Evolutionary conservation across 1,140 invertebrate genomes (phyloP).

Genomic region (Drosophila bocqueti): DNA sequence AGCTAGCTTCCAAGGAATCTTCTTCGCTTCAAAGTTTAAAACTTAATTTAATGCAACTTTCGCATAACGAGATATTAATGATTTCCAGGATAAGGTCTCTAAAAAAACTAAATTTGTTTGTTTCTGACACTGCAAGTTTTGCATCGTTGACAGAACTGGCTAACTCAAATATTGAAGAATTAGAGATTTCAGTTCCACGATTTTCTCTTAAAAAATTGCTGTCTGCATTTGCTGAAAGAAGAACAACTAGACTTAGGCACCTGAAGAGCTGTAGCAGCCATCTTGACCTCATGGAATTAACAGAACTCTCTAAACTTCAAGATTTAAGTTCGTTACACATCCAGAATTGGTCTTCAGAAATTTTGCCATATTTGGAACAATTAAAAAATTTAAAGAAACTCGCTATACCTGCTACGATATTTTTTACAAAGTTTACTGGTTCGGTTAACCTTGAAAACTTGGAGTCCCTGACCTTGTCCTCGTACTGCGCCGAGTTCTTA

Average conservation of each 20-base stretch:
- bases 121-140: too few species aligned
- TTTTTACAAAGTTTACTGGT: too few species aligned
- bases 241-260: too few species aligned
- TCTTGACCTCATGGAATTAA: too few species aligned
- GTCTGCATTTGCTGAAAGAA: too few species aligned
- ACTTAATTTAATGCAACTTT: neutral
- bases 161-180: conserved; percentile 9
- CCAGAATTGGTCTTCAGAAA: too few species aligned
- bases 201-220: too few species aligned
- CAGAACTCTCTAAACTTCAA: too few species aligned
- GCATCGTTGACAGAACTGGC: neutral
- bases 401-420: neutral
- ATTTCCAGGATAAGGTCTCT: conserved; percentile 1
- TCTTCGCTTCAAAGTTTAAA: neutral
- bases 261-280: too few species aligned
- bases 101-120: neutral
- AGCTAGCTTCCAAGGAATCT: neutral
- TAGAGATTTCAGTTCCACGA: neutral
- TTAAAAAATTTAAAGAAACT: neutral
- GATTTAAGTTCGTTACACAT: neutral
- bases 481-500: neutral
- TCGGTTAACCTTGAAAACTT: neutral
- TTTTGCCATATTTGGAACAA: neutral
- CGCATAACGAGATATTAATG: neutral
- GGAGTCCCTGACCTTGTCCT: neutral